Conservation (phyloP, 2,113 vertebrate genomes). For the Microtus ochrogaster region DNA sequence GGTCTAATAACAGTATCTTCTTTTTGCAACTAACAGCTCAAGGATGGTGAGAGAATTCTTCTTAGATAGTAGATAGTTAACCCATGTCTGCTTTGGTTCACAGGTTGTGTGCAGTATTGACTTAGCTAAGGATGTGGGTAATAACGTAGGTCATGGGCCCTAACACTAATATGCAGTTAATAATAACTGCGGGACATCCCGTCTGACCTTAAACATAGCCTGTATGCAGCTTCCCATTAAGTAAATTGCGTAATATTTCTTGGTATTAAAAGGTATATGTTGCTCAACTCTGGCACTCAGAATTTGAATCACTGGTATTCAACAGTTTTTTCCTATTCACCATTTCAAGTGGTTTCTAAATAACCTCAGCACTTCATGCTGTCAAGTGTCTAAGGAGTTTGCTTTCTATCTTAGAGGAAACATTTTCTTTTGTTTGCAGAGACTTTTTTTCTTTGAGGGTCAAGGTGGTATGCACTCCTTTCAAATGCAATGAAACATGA, state of each 20-base stretch:
- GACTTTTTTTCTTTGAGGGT: background rate
- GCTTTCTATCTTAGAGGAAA: background rate
- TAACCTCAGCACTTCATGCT: background rate
- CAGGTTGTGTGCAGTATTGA: background rate
- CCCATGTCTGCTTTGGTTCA: background rate
- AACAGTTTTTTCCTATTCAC: background rate
- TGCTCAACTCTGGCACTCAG: background rate
- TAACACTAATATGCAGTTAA: background rate
- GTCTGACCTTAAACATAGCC: background rate
- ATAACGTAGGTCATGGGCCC: background rate
- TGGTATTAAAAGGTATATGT: background rate
- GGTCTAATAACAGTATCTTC: background rate
- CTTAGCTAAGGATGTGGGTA: background rate
- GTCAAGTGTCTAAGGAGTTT: background rate
- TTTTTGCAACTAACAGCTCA: background rate
- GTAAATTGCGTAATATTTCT: background rate
- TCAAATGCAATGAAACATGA: background rate
- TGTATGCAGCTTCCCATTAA: background rate
- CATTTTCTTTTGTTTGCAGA: background rate
- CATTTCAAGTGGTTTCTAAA: slow-evolving; percentile 28
- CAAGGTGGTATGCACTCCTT: background rate
- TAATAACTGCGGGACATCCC: background rate
- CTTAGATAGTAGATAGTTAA: background rate
- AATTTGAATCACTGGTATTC: background rate
- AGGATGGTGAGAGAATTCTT: background rate